Percentiles rank a stretch among this genome's conserved stretches.
Conservation (phyloP, 2,113 vertebrate species). For the Riparia riparia region DNA sequence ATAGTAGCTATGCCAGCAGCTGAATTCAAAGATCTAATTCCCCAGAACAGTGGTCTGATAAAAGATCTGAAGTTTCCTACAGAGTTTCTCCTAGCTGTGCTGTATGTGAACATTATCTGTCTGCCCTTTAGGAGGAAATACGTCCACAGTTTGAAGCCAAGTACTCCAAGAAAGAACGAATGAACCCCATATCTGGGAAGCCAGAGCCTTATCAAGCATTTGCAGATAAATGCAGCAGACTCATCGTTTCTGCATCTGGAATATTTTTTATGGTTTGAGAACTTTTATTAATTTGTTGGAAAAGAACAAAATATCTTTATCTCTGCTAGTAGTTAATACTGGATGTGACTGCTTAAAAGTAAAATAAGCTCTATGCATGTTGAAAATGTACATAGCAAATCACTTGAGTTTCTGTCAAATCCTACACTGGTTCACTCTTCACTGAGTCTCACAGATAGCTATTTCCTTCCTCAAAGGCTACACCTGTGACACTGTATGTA, state of each 20-base stretch:
- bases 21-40: background rate
- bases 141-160: constrained; percentile 96
- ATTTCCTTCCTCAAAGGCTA: background rate
- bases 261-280: constrained; percentile 95
- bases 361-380: background rate
- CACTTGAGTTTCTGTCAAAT: background rate
- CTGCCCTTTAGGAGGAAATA: constrained; percentile 88
- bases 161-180: constrained; percentile 92
- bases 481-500: background rate
- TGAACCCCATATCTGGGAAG: constrained; percentile 93
- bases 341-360: background rate
- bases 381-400: background rate
- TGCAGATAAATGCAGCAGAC: constrained; percentile 93
- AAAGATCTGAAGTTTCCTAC: background rate
- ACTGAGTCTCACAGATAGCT: background rate
- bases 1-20: background rate
- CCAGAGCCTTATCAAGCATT: constrained; percentile 94
- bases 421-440: background rate
- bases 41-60: background rate
- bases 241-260: constrained; percentile 91
- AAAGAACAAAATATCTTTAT: background rate
- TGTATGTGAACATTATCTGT: constrained; percentile 14
- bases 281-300: constrained; percentile 40
- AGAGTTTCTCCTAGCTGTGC: background rate
- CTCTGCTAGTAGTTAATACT: background rate